phyloP scores from a whole-genome alignment of 2,888 invertebrate species.

The Pristionchus entomophagus region DNA sequence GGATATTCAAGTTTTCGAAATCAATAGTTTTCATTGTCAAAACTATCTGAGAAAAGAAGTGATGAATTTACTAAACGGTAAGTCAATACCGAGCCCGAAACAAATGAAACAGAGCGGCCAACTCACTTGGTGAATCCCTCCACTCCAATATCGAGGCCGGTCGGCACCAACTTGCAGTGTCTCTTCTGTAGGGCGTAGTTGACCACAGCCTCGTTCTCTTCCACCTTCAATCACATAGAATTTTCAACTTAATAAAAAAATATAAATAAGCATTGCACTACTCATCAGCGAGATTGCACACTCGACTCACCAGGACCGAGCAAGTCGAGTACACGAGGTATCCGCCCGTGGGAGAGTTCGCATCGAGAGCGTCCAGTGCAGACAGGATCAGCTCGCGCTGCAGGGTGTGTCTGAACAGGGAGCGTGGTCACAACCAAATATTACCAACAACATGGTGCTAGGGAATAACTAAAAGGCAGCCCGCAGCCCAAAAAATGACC shows the following conservation, averaged over 20 bases:
- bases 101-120: too few relatives aligned
- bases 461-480: too few relatives aligned
- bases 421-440: not conserved
- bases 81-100: too few relatives aligned
- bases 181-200: constrained; percentile 94
- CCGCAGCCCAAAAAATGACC: too few relatives aligned
- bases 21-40: too few relatives aligned
- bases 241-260: not conserved
- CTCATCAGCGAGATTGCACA: not conserved
- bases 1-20: too few relatives aligned
- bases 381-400: constrained; percentile 92
- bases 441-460: too few relatives aligned
- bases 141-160: constrained; percentile 94
- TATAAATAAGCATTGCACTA: not conserved
- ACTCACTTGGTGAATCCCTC: constrained; percentile 90
- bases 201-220: constrained; percentile 98
- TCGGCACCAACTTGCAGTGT: constrained; percentile 90
- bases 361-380: constrained; percentile 96
- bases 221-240: constrained; percentile 81
- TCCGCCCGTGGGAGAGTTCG: constrained; percentile 92
- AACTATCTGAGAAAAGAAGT: too few relatives aligned
- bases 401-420: constrained; percentile 80
- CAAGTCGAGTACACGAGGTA: constrained; percentile 98
- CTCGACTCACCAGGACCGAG: constrained; percentile 85
- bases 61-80: too few relatives aligned